phyloP scores from a whole-genome alignment of 1,140 invertebrate species.

The Dendroctonus valens region DNA sequence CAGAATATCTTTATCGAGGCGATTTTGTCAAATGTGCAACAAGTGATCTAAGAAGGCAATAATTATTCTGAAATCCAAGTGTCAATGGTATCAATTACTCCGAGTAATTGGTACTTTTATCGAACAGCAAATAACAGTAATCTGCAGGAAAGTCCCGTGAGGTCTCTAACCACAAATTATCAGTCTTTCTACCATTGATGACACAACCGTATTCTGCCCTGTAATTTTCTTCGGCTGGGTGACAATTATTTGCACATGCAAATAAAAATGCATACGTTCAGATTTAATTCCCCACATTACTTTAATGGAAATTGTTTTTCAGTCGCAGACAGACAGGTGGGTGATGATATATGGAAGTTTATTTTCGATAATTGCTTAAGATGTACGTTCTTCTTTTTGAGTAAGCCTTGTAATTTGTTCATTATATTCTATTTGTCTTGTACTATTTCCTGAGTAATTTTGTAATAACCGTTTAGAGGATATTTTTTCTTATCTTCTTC shows the following conservation, averaged over 20 bases:
- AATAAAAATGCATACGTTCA: constrained; percentile 10
- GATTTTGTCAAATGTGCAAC: too few relatives aligned
- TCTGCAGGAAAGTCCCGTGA: constrained; percentile 4
- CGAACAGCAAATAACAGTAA: constrained; percentile 19
- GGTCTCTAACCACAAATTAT: constrained; percentile 16
- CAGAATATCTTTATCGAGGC: too few relatives aligned
- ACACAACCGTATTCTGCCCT: constrained; percentile 28
- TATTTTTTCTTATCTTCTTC: too few relatives aligned
- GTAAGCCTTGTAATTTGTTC: too few relatives aligned
- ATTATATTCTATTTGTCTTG: too few relatives aligned
- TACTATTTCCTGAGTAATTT: too few relatives aligned
- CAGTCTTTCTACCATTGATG: constrained; percentile 25
- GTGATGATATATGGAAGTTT: constrained; percentile 7
- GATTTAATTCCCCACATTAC: constrained; percentile 16
- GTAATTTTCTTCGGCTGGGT: constrained; percentile 26
- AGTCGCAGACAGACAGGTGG: constrained; percentile 15
- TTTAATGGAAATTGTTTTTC: constrained; percentile 13
- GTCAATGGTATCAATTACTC: too few relatives aligned
- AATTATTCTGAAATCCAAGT: too few relatives aligned
- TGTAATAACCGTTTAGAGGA: too few relatives aligned
- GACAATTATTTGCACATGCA: constrained; percentile 22
- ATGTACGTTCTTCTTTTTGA: too few relatives aligned
- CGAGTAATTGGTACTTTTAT: constrained; percentile 17
- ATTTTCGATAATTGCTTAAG: too few relatives aligned
- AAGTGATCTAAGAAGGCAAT: too few relatives aligned